Base-by-base conservation (phyloP, 2,113 vertebrate species). In the Trichomycterus rosablanca region DNA sequence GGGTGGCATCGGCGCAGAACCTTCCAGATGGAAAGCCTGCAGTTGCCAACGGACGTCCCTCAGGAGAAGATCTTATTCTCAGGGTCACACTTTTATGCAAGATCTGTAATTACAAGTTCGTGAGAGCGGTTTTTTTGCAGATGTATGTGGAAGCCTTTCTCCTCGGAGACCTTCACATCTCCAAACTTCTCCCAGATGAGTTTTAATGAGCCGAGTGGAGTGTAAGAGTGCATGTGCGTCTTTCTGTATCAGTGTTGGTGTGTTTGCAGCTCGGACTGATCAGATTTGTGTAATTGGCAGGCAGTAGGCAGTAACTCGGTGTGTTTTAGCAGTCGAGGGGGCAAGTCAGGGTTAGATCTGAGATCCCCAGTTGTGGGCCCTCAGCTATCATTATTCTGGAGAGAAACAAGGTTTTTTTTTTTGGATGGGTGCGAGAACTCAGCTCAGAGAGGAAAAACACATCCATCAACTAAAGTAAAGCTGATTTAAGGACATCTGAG, bases 191-290 rank as follows among this genome's bases (percentile, higher is more conserved):
- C 67, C 77, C 73, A 81, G 82, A 84, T 81, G 76, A 76, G 80
- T 84, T 85, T 85, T 86, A 87, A 87, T 84, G 83, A 86, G 83
- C 79, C 81, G 83, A 85, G 81, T 84, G 79, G 80, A 84, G 72
- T 57, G 67, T 62, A n/a, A n/a, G n/a, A n/a, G 66, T 28, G 22
- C 22, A 37, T 49, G 59, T n/a, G 68, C 44, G 56, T 60, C n/a
- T 44, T 40, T 56, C 18, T 26, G 46, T 30, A n/a, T 56, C 10
- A 5, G 77, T 42, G 42, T 66, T 54, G 48, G 32, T 46, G 37
- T 32, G 57, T 51, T 53, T 60, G 61, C 16, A 28, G 53, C 22
- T 76, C 76, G 76, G 76, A 76, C 83, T 77, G 75, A 64, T 83
- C 76, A 82, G 83, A 83, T 81, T 72, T 83, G 77, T 68, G 64